A percentile compares a stretch with the other conserved stretches of the same genome.
Conservation (phyloP, 2,113 vertebrate species). For the Nyctibius bracteatus region DNA sequence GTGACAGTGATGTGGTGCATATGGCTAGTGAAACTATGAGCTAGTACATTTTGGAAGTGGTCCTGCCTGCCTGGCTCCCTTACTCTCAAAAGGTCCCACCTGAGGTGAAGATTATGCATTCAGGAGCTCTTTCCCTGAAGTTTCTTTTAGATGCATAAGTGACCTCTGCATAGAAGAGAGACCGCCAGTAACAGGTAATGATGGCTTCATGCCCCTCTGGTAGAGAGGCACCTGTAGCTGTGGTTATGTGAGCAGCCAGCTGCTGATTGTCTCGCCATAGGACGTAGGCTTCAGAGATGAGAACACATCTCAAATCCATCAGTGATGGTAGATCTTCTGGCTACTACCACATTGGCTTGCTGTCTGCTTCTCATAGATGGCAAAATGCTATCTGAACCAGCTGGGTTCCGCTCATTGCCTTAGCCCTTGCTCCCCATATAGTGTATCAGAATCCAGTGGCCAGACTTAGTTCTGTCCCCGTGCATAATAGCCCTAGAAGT, state of each 20-base stretch:
- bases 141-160: not conserved
- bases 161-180: not conserved
- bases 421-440: not conserved
- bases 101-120: not conserved
- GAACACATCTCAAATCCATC: not conserved
- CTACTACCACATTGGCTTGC: not conserved
- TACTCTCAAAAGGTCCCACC: not conserved
- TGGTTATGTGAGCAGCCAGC: not conserved
- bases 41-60: not conserved
- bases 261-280: not conserved
- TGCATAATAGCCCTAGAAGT: fast-evolving
- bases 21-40: not conserved
- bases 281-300: not conserved
- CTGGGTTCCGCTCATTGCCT: not conserved
- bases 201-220: not conserved
- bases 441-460: not conserved
- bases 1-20: not conserved
- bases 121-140: not conserved
- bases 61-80: not conserved
- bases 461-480: not conserved
- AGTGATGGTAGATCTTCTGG: not conserved
- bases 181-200: not conserved
- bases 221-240: not conserved
- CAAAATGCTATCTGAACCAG: not conserved
- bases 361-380: not conserved